Percentiles rank a stretch among this genome's conserved stretches.
Evolutionary conservation across 2,888 invertebrate species (phyloP).

Genomic region (Gymnocheta viridis): DNA sequence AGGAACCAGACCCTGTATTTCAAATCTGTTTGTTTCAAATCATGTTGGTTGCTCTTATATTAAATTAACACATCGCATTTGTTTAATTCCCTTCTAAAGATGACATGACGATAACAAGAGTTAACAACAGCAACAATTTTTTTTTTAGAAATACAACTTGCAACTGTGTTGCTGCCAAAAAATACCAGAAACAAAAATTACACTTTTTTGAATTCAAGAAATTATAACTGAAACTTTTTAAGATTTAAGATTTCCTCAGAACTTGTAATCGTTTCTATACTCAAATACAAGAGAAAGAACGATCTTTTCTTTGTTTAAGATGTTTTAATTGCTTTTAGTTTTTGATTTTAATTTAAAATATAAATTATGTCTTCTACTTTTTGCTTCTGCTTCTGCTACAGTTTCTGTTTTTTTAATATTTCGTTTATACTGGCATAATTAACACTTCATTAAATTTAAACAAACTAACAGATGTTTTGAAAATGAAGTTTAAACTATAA

Average conservation of each 20-base stretch:
- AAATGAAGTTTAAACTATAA: constrained; percentile 1
- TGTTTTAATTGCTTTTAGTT: constrained; percentile 28
- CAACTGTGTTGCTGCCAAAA: constrained; percentile 4
- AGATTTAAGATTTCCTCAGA: constrained; percentile 62
- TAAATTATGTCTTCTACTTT: constrained; percentile 20
- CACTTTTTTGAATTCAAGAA: constrained; percentile 4
- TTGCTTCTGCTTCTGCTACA: background rate
- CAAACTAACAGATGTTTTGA: constrained; percentile 53
- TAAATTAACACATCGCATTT: background rate
- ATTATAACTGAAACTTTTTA: constrained; percentile 18
- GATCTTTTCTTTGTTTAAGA: background rate
- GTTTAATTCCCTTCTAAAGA: constrained; percentile 11
- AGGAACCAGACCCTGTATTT: too few relatives aligned
- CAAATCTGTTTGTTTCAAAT: background rate
- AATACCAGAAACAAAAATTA: constrained; percentile 2
- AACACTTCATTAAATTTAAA: constrained; percentile 61
- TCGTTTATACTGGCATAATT: constrained; percentile 41
- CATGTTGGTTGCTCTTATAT: background rate
- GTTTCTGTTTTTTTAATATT: background rate
- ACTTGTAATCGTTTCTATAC: constrained; percentile 17
- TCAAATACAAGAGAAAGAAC: background rate
- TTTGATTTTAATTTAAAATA: constrained; percentile 31
- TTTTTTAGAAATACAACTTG: constrained; percentile 6
- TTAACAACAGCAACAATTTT: background rate
- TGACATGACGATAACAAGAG: constrained; percentile 59